A percentile compares a stretch with the other conserved stretches of the same genome.
Conservation (phyloP, 2,797 vertebrate genomes). For the Aythya fuligula region DNA sequence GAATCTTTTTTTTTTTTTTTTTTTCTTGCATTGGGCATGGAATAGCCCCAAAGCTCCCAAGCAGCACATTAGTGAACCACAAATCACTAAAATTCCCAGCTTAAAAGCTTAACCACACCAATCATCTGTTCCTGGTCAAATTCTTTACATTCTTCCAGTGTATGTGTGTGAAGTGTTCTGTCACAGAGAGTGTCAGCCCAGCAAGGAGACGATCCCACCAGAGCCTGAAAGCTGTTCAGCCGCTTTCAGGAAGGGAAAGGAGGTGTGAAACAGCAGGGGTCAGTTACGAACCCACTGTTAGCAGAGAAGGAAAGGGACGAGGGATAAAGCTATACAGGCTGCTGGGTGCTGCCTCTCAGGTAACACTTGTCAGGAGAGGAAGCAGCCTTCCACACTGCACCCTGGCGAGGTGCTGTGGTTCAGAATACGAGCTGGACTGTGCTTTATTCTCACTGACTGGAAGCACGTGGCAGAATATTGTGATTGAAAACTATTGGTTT, state of each 20-base stretch:
- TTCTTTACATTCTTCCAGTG: slow-evolving; percentile 4
- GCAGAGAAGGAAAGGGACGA: background rate
- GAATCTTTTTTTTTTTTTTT: background rate
- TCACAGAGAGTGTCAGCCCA: background rate
- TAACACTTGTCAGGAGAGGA: background rate
- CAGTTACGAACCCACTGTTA: background rate
- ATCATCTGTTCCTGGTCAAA: background rate
- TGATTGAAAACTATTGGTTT: background rate
- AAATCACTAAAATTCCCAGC: background rate
- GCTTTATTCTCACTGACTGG: background rate
- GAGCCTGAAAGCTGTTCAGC: background rate
- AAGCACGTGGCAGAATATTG: background rate
- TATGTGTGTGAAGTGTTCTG: background rate
- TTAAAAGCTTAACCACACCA: background rate
- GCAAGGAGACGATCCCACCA: background rate
- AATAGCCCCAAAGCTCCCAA: background rate
- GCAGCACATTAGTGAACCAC: background rate
- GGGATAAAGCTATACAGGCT: background rate
- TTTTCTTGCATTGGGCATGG: background rate
- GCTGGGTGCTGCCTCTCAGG: background rate
- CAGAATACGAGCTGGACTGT: accelerated
- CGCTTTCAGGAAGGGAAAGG: background rate
- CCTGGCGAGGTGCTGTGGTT: background rate
- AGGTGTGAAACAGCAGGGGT: background rate
- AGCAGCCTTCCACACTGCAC: background rate